A percentile compares a stretch with the other conserved stretches of the same genome.
Conservation (phyloP, 2,888 invertebrate genomes). For the Trissoscelio sp. region DNA sequence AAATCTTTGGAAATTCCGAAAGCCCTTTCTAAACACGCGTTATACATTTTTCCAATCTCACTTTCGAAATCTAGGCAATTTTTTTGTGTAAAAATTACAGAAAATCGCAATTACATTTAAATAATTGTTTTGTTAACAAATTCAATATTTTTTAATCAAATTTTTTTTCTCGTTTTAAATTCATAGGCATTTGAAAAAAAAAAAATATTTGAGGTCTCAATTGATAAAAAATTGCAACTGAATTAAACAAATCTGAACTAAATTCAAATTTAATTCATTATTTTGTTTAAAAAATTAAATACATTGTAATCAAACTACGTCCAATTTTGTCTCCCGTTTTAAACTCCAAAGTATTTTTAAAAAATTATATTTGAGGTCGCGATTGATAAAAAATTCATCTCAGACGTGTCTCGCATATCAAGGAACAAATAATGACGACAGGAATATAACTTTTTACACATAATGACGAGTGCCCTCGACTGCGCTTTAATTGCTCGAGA, state of each 20-base stretch:
- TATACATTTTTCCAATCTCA: conserved; percentile 1
- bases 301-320: no score
- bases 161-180: no score
- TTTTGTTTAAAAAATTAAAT: no score
- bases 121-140: not conserved
- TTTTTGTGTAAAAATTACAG: no score
- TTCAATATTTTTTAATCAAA: no score
- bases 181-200: no score
- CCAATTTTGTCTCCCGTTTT: no score
- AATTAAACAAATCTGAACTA: no score
- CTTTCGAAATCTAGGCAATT: not conserved
- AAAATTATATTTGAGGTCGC: conserved; percentile 38
- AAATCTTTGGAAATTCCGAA: conserved; percentile 1
- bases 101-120: not conserved
- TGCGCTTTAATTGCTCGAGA: conserved; percentile 63
- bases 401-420: conserved; percentile 55
- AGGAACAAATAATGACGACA: conserved; percentile 52
- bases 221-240: not conserved
- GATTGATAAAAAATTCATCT: conserved; percentile 39
- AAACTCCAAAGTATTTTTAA: no score
- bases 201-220: not conserved
- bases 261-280: no score
- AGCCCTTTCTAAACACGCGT: not conserved
- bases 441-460: conserved; percentile 48
- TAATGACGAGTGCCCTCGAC: conserved; percentile 54